These are phyloP conservation scores for Parnassius smintheus DNA, from an alignment of 2,888 invertebrate species.

Conservation along the genomic window DNA sequence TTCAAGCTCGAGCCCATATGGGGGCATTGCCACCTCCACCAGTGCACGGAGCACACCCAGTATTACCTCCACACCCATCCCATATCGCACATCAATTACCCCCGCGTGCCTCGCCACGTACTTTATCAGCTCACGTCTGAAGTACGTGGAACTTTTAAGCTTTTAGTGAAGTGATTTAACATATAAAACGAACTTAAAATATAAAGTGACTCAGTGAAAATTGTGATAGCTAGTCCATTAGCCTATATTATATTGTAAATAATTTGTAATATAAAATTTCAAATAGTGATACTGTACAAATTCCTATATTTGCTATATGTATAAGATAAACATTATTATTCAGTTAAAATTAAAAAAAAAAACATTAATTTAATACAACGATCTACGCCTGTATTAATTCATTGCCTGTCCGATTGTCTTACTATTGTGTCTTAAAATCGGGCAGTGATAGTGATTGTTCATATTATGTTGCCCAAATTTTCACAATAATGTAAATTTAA, in stretches of 20 bases:
- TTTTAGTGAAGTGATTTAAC: conserved; percentile 50
- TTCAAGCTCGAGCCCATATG: conserved; percentile 78
- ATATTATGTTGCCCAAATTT: too few species aligned
- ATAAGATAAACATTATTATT: conserved; percentile 1
- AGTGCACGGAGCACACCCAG: conserved; percentile 71
- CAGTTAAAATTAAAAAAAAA: background rate
- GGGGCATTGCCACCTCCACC: conserved; percentile 79
- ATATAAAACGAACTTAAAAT: conserved; percentile 28
- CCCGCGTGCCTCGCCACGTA: conserved; percentile 82
- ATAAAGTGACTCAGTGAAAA: conserved; percentile 48
- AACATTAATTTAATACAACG: too few species aligned
- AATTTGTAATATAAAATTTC: conserved; percentile 33
- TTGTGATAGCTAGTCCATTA: conserved; percentile 75
- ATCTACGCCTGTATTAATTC: too few species aligned
- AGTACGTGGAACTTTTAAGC: conserved; percentile 39
- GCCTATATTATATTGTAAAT: conserved; percentile 55
- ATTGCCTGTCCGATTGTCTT: too few species aligned
- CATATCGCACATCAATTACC: conserved; percentile 73
- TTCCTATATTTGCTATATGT: conserved; percentile 18
- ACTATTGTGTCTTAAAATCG: too few species aligned
- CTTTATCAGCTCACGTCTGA: conserved; percentile 90
- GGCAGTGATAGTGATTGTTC: too few species aligned
- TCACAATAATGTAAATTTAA: too few species aligned
- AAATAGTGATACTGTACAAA: conserved; percentile 22
- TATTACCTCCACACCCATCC: conserved; percentile 75